Conservation (phyloP, 2,888 invertebrate species). For the Physocephala rufipes region DNA sequence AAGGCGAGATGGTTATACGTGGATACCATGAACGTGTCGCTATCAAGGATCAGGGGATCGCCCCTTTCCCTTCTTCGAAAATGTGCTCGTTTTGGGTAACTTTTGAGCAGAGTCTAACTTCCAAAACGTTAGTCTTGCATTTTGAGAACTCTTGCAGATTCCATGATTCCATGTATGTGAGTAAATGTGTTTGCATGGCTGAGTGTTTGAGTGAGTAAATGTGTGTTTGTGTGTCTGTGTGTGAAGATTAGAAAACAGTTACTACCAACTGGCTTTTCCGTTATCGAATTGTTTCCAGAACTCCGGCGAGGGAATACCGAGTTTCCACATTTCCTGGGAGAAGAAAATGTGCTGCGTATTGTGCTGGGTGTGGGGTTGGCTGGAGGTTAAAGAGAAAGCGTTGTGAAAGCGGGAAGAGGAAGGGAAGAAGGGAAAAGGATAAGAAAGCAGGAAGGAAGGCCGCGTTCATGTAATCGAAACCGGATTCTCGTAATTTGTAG, state of each 20-base stretch:
- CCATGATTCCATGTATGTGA: not conserved
- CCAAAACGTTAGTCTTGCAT: constrained; percentile 17
- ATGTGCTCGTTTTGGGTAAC: constrained; percentile 6
- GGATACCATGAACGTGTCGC: not conserved
- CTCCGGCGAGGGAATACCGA: not conserved
- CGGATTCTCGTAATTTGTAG: constrained; percentile 47
- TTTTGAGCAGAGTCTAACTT: constrained; percentile 13
- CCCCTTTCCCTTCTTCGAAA: not conserved
- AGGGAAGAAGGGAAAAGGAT: no score
- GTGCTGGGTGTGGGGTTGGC: no score
- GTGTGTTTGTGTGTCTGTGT: constrained; percentile 18
- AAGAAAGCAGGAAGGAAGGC: no score
- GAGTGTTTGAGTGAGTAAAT: no score
- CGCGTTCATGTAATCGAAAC: constrained; percentile 40
- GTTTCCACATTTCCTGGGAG: no score
- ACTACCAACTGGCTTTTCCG: constrained; percentile 36
- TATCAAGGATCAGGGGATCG: not conserved
- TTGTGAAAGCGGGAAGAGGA: constrained; percentile 1
- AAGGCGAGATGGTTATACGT: not conserved
- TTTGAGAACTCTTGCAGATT: not conserved
- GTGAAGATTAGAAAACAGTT: constrained; percentile 36
- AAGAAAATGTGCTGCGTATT: no score
- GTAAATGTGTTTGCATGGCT: not conserved
- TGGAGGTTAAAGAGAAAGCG: no score
- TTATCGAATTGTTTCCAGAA: constrained; percentile 36